Percentiles rank a stretch among this genome's conserved stretches.
Conservation (phyloP, 1,140 invertebrate species). For the Mya arenaria region DNA sequence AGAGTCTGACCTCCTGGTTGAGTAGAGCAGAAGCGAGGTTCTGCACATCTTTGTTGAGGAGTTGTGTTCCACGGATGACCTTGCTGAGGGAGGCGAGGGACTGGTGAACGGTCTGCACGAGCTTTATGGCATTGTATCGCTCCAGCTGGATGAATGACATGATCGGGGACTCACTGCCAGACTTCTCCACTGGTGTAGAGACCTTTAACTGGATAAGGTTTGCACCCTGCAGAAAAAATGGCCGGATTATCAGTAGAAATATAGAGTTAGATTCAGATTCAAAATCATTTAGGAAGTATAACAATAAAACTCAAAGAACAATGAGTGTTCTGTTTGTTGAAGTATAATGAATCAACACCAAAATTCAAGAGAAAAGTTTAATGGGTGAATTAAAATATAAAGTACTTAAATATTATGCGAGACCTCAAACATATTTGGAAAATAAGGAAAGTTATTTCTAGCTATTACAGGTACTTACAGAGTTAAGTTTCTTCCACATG, state of each 20-base stretch:
- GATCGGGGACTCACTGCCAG: conserved; percentile 81
- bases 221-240: conserved; percentile 70
- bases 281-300: no score
- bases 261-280: no score
- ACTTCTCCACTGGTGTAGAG: conserved; percentile 69
- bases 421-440: no score
- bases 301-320: no score
- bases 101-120: conserved; percentile 82
- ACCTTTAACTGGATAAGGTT: conserved; percentile 78
- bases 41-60: conserved; percentile 83
- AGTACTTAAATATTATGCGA: no score
- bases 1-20: conserved; percentile 84
- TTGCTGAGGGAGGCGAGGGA: conserved; percentile 85
- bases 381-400: no score
- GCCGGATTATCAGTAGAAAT: no score
- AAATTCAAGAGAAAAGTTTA: no score
- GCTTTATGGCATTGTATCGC: conserved; percentile 82
- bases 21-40: conserved; percentile 83
- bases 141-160: conserved; percentile 84
- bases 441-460: no score
- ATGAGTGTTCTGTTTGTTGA: no score
- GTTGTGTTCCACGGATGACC: conserved; percentile 84
- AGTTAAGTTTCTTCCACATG: conserved; percentile 90
- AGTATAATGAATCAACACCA: no score
- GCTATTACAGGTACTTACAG: conserved; percentile 78